Conservation (phyloP, 1,140 invertebrate genomes). For the Chrysomallon squamiferum region DNA sequence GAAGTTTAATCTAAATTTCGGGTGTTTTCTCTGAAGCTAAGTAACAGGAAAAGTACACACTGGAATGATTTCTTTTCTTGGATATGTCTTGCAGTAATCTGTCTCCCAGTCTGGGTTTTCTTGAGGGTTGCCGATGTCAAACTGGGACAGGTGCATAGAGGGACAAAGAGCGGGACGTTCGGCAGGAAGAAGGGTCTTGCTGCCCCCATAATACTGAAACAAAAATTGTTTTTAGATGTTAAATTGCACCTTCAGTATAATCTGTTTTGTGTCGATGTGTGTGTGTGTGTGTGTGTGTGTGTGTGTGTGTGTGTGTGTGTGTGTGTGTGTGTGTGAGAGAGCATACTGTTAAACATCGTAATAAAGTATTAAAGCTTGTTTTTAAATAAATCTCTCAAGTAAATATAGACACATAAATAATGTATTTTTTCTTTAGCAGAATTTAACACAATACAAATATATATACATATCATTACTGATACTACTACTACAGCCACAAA, state of each 20-base stretch:
- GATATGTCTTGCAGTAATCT: slow-evolving; percentile 31
- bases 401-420: neutral
- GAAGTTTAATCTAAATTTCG: no score
- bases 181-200: slow-evolving; percentile 32
- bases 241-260: neutral
- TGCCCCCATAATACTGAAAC: slow-evolving; percentile 44
- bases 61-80: slow-evolving; percentile 34
- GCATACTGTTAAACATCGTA: neutral
- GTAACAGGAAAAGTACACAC: slow-evolving; percentile 37
- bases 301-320: neutral
- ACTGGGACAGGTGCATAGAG: slow-evolving; percentile 43
- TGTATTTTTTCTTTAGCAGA: neutral
- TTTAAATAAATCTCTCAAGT: neutral
- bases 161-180: slow-evolving; percentile 22
- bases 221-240: neutral
- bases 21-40: no score
- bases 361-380: neutral
- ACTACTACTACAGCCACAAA: neutral
- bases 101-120: slow-evolving; percentile 26
- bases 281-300: slow-evolving; percentile 1
- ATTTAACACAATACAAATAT: neutral
- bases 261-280: neutral
- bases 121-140: slow-evolving; percentile 19
- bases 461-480: neutral
- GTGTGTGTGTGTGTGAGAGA: neutral